phyloP scores from a whole-genome alignment of 2,797 vertebrate genomes.

The Anolis apletophallus region DNA sequence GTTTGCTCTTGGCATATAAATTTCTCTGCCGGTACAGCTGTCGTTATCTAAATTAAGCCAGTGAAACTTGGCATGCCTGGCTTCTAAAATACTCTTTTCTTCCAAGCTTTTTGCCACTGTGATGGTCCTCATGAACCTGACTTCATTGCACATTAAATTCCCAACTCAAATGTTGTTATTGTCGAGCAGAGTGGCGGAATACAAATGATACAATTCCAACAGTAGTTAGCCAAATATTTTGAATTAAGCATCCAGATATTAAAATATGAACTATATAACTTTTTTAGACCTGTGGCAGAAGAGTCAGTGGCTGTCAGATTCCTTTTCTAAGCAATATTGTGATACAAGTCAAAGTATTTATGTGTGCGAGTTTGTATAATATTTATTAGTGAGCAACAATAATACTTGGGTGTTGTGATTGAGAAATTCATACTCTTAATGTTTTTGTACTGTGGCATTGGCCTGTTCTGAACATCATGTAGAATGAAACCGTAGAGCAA shows the following conservation, averaged over 20 bases:
- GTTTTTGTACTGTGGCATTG: conserved; percentile 13
- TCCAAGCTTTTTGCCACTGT: conserved; percentile 75
- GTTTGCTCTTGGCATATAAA: conserved; percentile 13
- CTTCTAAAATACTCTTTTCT: conserved; percentile 52
- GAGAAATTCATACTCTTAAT: conserved; percentile 7
- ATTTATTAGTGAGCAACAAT: conserved; percentile 53
- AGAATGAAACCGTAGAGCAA: conserved; percentile 2
- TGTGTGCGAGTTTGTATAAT: conserved; percentile 15
- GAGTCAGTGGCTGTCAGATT: conserved; percentile 40
- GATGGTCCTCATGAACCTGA: conserved; percentile 55
- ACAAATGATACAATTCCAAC: conserved; percentile 53
- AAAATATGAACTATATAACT: conserved; percentile 30
- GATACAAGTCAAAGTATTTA: conserved; percentile 31
- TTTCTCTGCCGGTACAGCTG: conserved; percentile 38
- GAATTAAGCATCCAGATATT: conserved; percentile 32
- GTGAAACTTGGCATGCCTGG: conserved; percentile 35
- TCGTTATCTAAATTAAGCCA: conserved; percentile 44
- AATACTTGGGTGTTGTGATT: conserved; percentile 45
- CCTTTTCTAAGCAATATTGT: conserved; percentile 74
- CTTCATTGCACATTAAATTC: conserved; percentile 58
- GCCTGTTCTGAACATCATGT: not conserved
- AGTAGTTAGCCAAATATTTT: conserved; percentile 3
- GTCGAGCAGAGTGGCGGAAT: conserved; percentile 73
- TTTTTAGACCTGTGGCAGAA: conserved; percentile 31
- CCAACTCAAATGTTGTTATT: conserved; percentile 80